Evolutionary conservation across 2,797 vertebrate species (phyloP), one percentile per base, ranked within the genome.

Genomic region (Chiloscyllium punctatum): DNA sequence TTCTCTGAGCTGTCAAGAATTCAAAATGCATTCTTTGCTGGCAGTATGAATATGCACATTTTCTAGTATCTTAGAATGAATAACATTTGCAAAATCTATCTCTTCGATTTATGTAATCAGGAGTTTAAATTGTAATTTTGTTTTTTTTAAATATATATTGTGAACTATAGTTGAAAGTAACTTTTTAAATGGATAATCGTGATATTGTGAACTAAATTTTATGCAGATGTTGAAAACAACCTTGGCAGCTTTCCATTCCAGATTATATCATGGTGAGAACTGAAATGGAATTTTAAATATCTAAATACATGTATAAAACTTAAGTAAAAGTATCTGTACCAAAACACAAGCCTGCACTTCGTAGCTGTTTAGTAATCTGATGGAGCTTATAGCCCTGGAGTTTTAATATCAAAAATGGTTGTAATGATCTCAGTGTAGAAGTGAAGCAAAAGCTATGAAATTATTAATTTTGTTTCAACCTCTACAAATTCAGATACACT

Each of bases 31-130:
- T 95, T 95, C 77, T 95, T 53, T 95, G 30, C 94, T 95, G 94
- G 94, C 71, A 95, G 94, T 95, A 95, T 95, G 94, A 95, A 53
- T 6, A 57, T 72, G 94, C 94, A 95, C 94, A 95, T 95, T 95
- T 72, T 95, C 71, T 95, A 95, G 71, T 57, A 18, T 30, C 71
- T 57, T n/a, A 53, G 77, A 77, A 51, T 77, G 69, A 51, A 48
- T 27, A 77, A 7, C 42, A 95, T 95, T 95, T 95, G 42, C 48
- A 71, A 91, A 71, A 72, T 74, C 27, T 72, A 71, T 95, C 48
- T 95, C 71, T 74, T 74, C 77, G 94, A 77, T 95, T 95, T 77
- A 53, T 57, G 69, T 72, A 95, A 91, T 66, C 88, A 57, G 77
- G 94, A 74, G 69, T 72, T 72, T 25, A 95, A 92, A 42, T 69